These are phyloP conservation scores for Scolopax mira DNA, from an alignment of 2,113 vertebrate species.

Conservation along the genomic window DNA sequence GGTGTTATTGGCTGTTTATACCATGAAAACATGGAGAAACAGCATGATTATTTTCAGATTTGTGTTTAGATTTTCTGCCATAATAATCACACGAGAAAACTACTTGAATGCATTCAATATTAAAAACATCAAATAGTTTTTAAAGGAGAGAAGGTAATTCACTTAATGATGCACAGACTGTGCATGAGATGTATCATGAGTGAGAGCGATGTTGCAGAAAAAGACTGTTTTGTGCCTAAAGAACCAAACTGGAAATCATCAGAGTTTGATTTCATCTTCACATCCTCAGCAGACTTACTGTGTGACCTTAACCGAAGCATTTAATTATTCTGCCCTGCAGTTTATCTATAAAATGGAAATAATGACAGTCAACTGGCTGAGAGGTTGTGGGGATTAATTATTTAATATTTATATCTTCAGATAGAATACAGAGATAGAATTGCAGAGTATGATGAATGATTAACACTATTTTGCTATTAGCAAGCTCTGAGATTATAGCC, in stretches of 20 bases:
- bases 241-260: neutral
- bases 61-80: neutral
- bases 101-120: neutral
- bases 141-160: constrained; percentile 5
- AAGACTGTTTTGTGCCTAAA: neutral
- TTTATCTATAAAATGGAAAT: neutral
- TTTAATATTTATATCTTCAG: neutral
- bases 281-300: neutral
- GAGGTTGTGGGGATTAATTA: neutral
- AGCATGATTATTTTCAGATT: constrained; percentile 15
- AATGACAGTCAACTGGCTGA: neutral
- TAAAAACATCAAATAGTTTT: constrained; percentile 17
- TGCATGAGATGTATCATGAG: neutral
- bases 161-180: constrained; percentile 4
- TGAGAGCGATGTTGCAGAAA: neutral
- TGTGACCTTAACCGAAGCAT: neutral
- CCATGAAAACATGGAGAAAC: neutral
- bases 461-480: neutral
- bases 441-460: neutral
- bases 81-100: neutral
- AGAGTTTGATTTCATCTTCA: neutral
- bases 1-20: neutral
- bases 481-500: neutral
- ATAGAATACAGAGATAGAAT: neutral
- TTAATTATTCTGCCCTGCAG: neutral